Evolutionary conservation across 2,113 vertebrate genomes (phyloP).

Genomic region (Hippocampus comes): DNA sequence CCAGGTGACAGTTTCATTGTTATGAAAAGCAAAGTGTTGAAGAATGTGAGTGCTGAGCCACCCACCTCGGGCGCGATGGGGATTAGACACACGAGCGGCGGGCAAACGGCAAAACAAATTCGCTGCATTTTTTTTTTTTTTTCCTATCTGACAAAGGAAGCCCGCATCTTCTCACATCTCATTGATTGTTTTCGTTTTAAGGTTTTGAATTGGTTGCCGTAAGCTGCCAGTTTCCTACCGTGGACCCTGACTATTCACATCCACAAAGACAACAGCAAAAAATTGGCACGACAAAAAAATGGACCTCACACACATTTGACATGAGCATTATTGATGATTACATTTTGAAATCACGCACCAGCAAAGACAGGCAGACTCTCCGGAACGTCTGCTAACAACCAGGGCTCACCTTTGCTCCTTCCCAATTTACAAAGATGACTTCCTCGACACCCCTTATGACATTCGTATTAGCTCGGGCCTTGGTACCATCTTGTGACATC

Average conservation of each 20-base stretch:
- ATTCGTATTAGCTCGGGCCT: no score
- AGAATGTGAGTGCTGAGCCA: conserved; percentile 48
- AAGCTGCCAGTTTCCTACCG: conserved; percentile 36
- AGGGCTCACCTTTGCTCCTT: no score
- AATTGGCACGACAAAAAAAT: no score
- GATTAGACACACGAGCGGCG: conserved; percentile 41
- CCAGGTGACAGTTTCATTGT: conserved; percentile 32
- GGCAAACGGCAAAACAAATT: conserved; percentile 37
- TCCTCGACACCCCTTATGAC: no score
- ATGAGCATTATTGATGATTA: no score
- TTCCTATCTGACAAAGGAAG: conserved; percentile 23
- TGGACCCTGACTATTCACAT: background rate
- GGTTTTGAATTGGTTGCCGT: conserved; percentile 28
- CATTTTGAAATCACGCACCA: no score
- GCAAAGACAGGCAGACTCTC: no score
- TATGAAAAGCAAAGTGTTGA: conserved; percentile 6
- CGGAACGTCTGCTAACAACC: no score
- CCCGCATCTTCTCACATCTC: conserved; percentile 20
- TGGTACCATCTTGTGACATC: no score
- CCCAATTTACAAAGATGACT: no score
- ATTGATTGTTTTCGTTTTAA: conserved; percentile 45
- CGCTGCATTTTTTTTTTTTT: conserved; percentile 6
- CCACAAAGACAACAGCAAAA: background rate
- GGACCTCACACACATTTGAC: no score
- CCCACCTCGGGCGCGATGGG: conserved; percentile 39